Base-by-base conservation (phyloP, 2,113 vertebrate species). In the Menura novaehollandiae region DNA sequence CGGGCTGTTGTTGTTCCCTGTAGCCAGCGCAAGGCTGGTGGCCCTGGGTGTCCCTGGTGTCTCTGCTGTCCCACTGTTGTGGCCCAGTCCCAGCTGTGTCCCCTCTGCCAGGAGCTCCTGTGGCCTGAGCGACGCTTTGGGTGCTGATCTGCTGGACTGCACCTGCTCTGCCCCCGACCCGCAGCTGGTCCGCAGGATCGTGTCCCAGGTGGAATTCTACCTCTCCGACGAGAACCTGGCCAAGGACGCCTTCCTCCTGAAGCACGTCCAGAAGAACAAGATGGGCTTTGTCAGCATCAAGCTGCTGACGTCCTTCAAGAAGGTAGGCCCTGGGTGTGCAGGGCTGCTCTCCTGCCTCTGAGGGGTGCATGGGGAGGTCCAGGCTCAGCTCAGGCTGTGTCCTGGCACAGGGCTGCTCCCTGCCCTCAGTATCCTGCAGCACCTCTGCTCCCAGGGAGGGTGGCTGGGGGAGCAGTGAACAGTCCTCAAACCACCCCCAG, bases 271-370 rank as follows among this genome's bases (percentile, higher is more conserved):
- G 87, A 98, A 98, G 88, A 98, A 98, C 97, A 98, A 98, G 84
- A 93, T 98, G 98, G 98, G 98, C 15, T 98, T 97, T 1, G 98
- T 98, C 66, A 98, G 98, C 94, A 97, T 98, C 75, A 98, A 98
- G 20, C 88, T 98, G 49, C 90, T 98, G 62, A 98, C 98, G 0
- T 98, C 98, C 47, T 98, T 98, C 66, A 98, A 98, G 96, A 98
- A 98, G 98, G 98, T 98, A 51, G 32, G 96, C 5, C 2, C 23
- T 35, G 64, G 63, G 21, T 1, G 21, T 17, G 41, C 1, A 21
- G 30, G 11, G 26, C 11, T 19, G 23, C 51, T 33, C 49, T 7
- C 18, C 5, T 11, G 35, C 13, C 28, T 21, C 32, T 1, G 0
- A 7, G 74, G 37, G n/a, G 19, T 11, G 35, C 2, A 3, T 0